A percentile compares a stretch with the other conserved stretches of the same genome.
Evolutionary conservation across 2,797 vertebrate genomes (phyloP).

Genomic region (Podarcis lilfordi): DNA sequence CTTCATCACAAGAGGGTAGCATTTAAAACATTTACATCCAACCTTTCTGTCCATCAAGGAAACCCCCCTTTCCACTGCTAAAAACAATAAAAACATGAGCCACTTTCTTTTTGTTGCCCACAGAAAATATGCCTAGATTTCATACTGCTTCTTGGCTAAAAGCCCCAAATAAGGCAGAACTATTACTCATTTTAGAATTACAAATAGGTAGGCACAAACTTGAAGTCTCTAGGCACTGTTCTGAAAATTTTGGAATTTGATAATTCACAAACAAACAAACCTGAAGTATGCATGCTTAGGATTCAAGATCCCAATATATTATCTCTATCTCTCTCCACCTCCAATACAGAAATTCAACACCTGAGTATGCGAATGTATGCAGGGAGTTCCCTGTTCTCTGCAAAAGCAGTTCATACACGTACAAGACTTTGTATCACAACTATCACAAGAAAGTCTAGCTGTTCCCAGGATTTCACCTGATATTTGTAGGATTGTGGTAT

Average conservation of each 20-base stretch:
- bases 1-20: background rate
- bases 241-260: background rate
- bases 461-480: background rate
- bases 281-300: background rate
- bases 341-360: background rate
- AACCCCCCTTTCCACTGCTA: background rate
- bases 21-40: background rate
- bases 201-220: accelerated
- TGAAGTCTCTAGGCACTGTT: background rate
- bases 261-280: background rate
- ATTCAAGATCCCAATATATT: background rate
- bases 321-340: background rate
- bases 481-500: background rate
- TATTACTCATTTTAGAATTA: background rate
- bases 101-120: accelerated
- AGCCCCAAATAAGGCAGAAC: background rate
- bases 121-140: background rate
- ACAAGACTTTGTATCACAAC: background rate
- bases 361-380: background rate
- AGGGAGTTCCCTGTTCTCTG: background rate
- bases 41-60: background rate
- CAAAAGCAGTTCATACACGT: background rate
- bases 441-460: background rate
- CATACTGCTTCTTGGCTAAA: constrained; percentile 6
- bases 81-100: background rate